A percentile compares a stretch with the other conserved stretches of the same genome.
phyloP scores from a whole-genome alignment of 1,140 invertebrate genomes.

The Trigoniulus corallinus region DNA sequence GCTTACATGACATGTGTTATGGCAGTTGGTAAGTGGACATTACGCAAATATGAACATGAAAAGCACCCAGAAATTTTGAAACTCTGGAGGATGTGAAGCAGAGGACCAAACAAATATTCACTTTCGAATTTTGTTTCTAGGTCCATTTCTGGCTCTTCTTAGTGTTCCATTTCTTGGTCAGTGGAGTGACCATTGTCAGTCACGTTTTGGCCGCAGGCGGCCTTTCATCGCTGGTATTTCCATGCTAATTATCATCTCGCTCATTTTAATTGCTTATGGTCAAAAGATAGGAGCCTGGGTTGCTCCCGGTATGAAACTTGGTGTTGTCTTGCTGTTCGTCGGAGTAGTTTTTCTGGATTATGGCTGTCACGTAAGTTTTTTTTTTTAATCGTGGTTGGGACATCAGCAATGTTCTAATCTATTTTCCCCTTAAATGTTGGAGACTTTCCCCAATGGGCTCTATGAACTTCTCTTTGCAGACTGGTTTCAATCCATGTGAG shows the following conservation, averaged over 20 bases:
- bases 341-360: constrained; percentile 32
- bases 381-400: no score
- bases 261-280: constrained; percentile 25
- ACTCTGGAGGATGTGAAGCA: background rate
- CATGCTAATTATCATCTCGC: constrained; percentile 23
- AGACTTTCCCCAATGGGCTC: background rate
- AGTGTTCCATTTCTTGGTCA: constrained; percentile 29
- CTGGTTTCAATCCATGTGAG: constrained; percentile 32
- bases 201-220: constrained; percentile 27
- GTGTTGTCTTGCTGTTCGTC: constrained; percentile 20
- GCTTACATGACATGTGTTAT: constrained; percentile 23
- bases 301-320: constrained; percentile 12
- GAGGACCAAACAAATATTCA: background rate
- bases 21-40: constrained; percentile 12
- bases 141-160: constrained; percentile 26
- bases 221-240: constrained; percentile 31
- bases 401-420: background rate
- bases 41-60: no score
- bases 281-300: constrained; percentile 14
- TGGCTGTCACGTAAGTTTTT: constrained; percentile 9
- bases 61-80: background rate
- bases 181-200: constrained; percentile 27
- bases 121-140: background rate
- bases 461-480: constrained; percentile 20
- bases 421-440: background rate